A percentile compares a stretch with the other conserved stretches of the same genome.
These are phyloP conservation scores for Chaetogeoica ovagalla DNA, from an alignment of 2,888 invertebrate genomes.

Conservation along the genomic window DNA sequence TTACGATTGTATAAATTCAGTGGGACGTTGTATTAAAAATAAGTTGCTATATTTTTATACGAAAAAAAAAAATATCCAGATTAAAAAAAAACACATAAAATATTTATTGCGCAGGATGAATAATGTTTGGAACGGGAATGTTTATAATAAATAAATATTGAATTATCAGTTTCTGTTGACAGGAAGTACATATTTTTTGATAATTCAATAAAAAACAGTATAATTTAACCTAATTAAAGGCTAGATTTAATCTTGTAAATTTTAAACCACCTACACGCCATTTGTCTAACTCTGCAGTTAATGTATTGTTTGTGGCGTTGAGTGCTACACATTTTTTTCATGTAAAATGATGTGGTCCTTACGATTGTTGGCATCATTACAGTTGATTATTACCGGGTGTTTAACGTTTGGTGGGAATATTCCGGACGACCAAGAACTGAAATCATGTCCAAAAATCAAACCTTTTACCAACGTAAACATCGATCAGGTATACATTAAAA, in stretches of 20 bases:
- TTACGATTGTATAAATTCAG: no score
- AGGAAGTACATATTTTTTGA: constrained; percentile 28
- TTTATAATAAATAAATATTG: not conserved
- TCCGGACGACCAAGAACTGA: constrained; percentile 48
- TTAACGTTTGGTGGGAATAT: constrained; percentile 10
- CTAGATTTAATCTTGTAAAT: constrained; percentile 27
- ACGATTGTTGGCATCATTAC: not conserved
- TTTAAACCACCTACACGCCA: constrained; percentile 25
- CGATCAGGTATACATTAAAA: constrained; percentile 53
- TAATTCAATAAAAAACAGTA: constrained; percentile 6
- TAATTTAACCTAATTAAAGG: constrained; percentile 38
- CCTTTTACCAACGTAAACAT: constrained; percentile 52
- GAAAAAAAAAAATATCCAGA: no score
- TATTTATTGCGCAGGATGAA: no score
- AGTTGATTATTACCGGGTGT: not conserved
- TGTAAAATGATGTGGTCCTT: constrained; percentile 16
- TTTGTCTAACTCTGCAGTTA: constrained; percentile 10
- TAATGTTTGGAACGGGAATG: no score
- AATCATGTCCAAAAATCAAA: constrained; percentile 55
- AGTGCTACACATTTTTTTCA: not conserved
- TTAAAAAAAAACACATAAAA: no score
- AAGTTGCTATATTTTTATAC: no score
- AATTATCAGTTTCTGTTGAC: not conserved
- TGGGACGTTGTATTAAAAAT: no score
- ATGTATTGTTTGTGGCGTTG: not conserved